Evolutionary conservation across 2,113 vertebrate genomes (phyloP).

Genomic region (Sphyrna mokarran): DNA sequence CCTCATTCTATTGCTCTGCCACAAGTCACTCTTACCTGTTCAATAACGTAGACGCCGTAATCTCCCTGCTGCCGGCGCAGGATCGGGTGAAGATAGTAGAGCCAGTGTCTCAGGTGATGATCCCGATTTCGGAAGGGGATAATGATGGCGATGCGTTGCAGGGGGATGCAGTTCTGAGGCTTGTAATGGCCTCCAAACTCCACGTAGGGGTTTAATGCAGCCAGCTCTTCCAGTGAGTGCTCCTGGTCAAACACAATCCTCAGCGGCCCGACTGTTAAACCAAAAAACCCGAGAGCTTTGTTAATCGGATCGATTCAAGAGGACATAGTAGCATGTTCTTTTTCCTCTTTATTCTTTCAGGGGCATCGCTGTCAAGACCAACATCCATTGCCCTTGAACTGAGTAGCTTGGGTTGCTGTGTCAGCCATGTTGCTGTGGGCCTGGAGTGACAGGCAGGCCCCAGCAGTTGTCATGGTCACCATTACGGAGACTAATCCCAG

Average conservation of each 20-base stretch:
- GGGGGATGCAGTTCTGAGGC: slow-evolving; percentile 25
- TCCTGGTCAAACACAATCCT: slow-evolving; percentile 20
- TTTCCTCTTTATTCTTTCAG: no score
- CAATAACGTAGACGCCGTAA: slow-evolving; percentile 41
- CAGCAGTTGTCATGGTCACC: no score
- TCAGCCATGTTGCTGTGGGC: no score
- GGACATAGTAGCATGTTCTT: no score
- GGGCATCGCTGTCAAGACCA: not conserved
- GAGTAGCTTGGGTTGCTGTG: no score
- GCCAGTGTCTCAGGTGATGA: slow-evolving; percentile 39
- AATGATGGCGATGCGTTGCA: slow-evolving; percentile 41
- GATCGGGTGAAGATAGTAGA: slow-evolving; percentile 41
- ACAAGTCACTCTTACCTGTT: slow-evolving; percentile 40
- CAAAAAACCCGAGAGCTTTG: not conserved
- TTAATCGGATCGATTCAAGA: not conserved
- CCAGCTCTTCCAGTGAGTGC: not conserved
- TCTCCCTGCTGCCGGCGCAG: slow-evolving; percentile 39
- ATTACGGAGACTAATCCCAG: no score
- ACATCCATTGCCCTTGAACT: not conserved
- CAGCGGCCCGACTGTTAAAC: not conserved
- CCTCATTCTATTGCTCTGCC: not conserved
- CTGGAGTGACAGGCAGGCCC: no score
- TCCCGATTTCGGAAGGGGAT: slow-evolving; percentile 43
- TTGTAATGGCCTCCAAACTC: slow-evolving; percentile 21
- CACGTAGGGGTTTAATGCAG: not conserved